A percentile compares a stretch with the other conserved stretches of the same genome.
These are phyloP conservation scores for Cephus rjabovi DNA, from an alignment of 2,888 invertebrate genomes.

Conservation along the genomic window DNA sequence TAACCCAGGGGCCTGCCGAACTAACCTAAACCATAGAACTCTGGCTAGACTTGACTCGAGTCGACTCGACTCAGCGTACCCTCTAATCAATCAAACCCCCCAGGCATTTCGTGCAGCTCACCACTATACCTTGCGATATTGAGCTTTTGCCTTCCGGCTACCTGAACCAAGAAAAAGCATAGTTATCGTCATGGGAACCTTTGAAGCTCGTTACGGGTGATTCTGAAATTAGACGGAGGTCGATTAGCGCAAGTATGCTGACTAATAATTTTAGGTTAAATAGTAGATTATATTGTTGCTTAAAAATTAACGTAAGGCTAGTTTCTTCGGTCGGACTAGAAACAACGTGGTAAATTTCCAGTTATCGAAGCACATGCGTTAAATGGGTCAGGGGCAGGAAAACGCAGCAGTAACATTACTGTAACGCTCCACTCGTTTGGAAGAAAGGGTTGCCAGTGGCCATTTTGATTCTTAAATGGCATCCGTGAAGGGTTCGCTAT, in stretches of 20 bases:
- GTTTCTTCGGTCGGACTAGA: not conserved
- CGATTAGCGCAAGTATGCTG: not conserved
- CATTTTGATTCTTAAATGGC: slow-evolving; percentile 30
- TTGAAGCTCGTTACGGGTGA: not conserved
- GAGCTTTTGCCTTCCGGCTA: not conserved
- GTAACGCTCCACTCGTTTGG: slow-evolving; percentile 10
- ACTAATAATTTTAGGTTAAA: not conserved
- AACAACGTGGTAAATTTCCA: not conserved
- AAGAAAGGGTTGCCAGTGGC: slow-evolving; percentile 3
- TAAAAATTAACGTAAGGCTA: not conserved
- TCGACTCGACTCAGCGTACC: slow-evolving; percentile 42
- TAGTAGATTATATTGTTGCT: not conserved
- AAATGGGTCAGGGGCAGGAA: slow-evolving; percentile 12
- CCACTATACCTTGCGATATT: not conserved
- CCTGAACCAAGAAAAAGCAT: not conserved
- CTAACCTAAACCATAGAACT: slow-evolving; percentile 52
- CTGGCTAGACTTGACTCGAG: slow-evolving; percentile 39
- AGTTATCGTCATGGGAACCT: not conserved
- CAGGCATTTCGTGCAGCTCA: slow-evolving; percentile 55
- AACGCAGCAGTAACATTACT: slow-evolving; percentile 9
- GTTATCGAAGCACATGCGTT: slow-evolving; percentile 7
- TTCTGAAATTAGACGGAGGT: not conserved
- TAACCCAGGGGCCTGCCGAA: slow-evolving; percentile 60
- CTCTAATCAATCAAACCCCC: slow-evolving; percentile 66
- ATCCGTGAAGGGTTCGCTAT: slow-evolving; percentile 20